A percentile compares a stretch with the other conserved stretches of the same genome.
Conservation (phyloP, 2,113 vertebrate species). For the Limnothrissa miodon region DNA sequence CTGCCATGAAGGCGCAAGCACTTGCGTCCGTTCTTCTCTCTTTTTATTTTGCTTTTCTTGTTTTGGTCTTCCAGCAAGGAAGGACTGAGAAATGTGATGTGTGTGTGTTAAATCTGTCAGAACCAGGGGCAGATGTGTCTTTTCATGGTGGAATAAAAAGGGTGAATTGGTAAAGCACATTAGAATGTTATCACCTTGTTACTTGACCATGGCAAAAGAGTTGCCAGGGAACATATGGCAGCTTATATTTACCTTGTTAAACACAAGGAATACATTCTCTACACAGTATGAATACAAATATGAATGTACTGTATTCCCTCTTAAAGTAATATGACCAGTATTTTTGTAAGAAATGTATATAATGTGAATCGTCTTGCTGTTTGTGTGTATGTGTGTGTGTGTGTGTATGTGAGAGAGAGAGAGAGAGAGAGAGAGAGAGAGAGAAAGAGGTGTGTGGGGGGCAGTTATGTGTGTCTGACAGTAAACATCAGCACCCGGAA, state of each 20-base stretch:
- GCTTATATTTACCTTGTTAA: background rate
- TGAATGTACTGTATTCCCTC: background rate
- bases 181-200: background rate
- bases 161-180: background rate
- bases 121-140: background rate
- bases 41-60: background rate
- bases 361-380: background rate
- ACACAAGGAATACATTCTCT: background rate
- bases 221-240: background rate
- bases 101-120: background rate
- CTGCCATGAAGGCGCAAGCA: background rate
- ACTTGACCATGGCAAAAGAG: background rate
- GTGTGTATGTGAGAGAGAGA: background rate
- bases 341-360: background rate
- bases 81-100: too few species aligned
- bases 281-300: background rate
- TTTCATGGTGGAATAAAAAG: background rate
- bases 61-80: background rate
- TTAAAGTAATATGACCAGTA: background rate
- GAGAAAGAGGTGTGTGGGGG: too few species aligned
- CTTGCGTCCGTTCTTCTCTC: background rate
- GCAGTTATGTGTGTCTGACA: background rate
- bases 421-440: too few species aligned
- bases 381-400: constrained; percentile 7
- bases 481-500: constrained; percentile 40